phyloP scores from a whole-genome alignment of 2,113 vertebrate genomes.

The Corapipo altera region DNA sequence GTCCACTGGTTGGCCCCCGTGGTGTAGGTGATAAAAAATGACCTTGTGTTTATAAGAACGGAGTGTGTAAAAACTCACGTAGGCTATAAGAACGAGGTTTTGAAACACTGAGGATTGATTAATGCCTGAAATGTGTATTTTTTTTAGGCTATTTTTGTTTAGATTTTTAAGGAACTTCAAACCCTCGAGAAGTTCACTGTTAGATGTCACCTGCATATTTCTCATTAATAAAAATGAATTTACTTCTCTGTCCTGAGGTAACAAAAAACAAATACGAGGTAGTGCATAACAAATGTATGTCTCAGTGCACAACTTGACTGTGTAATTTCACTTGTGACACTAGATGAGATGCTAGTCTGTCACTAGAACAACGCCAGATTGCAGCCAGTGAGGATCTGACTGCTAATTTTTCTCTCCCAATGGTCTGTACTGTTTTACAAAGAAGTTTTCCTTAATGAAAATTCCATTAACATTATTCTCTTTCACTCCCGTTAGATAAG shows the following conservation, averaged over 20 bases:
- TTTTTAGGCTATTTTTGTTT: neutral
- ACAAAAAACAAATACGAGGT: neutral
- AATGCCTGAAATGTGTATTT: neutral
- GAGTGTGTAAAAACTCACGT: neutral
- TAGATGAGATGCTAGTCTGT: slow-evolving; percentile 6
- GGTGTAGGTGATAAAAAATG: neutral
- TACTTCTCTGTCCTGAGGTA: neutral
- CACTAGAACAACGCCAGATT: neutral
- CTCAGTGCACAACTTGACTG: neutral
- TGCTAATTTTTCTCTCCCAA: slow-evolving; percentile 34
- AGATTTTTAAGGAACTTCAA: neutral
- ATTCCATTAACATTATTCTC: neutral
- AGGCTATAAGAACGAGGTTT: neutral
- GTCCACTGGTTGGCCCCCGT: neutral
- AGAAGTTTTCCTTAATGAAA: neutral
- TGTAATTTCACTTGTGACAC: neutral
- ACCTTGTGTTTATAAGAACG: neutral
- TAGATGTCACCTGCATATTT: neutral
- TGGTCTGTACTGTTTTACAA: neutral
- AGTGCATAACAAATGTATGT: neutral
- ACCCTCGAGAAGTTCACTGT: neutral
- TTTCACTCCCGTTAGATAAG: neutral
- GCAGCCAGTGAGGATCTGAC: slow-evolving; percentile 17
- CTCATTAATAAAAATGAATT: neutral
- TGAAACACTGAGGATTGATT: neutral